Base-by-base conservation (phyloP, 1,140 invertebrate species). In the Reticulitermes speratus region DNA sequence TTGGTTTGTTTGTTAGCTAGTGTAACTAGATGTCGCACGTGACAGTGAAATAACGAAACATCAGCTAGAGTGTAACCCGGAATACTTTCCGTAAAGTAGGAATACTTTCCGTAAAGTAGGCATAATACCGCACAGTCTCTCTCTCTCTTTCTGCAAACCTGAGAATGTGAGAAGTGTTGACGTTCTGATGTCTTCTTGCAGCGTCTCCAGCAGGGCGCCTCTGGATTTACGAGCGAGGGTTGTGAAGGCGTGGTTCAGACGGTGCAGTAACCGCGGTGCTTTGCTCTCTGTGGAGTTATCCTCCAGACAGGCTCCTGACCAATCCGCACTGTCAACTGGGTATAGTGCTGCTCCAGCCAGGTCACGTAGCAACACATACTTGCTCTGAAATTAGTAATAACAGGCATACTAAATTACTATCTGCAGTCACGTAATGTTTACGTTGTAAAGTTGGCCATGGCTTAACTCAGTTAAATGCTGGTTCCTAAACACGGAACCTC, bases 321-420 rank as follows among this genome's bases (percentile, higher is more conserved):
- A 75, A 87, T 91, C 91, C 59, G 92, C 91, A 14, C 89, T 88
- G 87, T 92, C 90, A 12, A 92, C 59, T 30, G 88, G 84, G 83
- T 88, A 89, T 0, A 93, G 84, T 3, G 91, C 93, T 1, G 93
- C 88, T 44, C 94, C 94, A n/a, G 91, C 93, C 23, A 94, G 88
- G 87, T 93, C 92, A 44, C 93, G 91, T 14, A 94, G 89, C 21
- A 94, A 86, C 0, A 91, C 90, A 86, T 94, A 94, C 89, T 94
- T 94, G 11, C 91, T 92, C 93, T 94, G 86, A 75, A 89, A 89
- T 52, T 65, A 84, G n/a, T 14, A 21, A 16, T 55, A 48, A 11
- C 16, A 12, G 38, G 9, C 9, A 48, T 16, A 48, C 14, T 48
- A 48, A 48, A 48, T 48, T 48, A 9, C 14, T 48, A 12, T 21